Base-by-base conservation (phyloP, 2,888 invertebrate genomes). In the Hipparchia sbordonii region DNA sequence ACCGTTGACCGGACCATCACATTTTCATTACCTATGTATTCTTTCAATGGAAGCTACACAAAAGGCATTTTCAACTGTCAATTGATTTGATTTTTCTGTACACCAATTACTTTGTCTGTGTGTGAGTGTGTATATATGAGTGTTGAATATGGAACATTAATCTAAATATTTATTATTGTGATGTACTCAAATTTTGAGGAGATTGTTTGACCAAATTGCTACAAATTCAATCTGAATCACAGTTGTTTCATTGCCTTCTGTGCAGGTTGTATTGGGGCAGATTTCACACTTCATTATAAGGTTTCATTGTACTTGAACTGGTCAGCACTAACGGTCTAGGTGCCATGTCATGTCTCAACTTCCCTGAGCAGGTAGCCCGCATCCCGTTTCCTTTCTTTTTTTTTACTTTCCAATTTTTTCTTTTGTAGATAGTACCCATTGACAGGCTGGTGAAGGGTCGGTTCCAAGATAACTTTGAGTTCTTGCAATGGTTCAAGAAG, bases 381-480 rank as follows among this genome's bases (percentile, higher is more conserved):
- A 87, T 85, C 78, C 79, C 77, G 83, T 85, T 85, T 82, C 76
- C 80, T 81, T 79, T 82, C 82, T 78, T 72, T 78, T 82, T 84
- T 82, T 87, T 85, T 87, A 87, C 85, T 82, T 85, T 86, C 82
- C 84, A 83, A 80, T 81, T 90, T 80, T 91, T 91, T 92, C 87
- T 90, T 92, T 94, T 94, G 87, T 95, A 98, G 98, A 97, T 97
- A 91, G 97, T 98, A 88, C 97, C 98, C 82, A 97, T 98, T 89
- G 98, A 98, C 95, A 97, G 95, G 94, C 96, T 99, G 95, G 98
- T 99, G 92, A 99, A 99, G 95, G 99, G 98, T 91, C 97, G 98
- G 85, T 99, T 99, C 95, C 99, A 99, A 96, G 99, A 99, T 95
- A 99, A 99, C 95, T 99, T 99, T 96, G 99, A 99, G 94, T 99